phyloP scores from a whole-genome alignment of 1,140 invertebrate species.

The Laupala kohalensis region DNA sequence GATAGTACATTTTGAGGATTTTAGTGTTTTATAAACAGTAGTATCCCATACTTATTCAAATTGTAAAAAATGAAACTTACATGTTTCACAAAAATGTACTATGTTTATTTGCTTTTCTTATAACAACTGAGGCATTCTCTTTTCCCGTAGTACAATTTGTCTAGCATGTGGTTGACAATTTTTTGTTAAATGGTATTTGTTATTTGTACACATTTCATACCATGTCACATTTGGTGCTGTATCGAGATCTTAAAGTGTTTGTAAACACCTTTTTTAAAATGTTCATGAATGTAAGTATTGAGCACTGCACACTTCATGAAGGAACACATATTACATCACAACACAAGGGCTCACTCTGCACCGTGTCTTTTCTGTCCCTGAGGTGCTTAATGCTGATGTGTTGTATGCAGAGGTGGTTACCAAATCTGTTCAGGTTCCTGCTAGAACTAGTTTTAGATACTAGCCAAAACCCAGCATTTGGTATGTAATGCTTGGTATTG shows the following conservation, averaged over 20 bases:
- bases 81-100: no score
- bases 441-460: neutral
- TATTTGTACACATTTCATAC: neutral
- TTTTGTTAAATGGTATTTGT: no score
- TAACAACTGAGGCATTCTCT: no score
- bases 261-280: no score
- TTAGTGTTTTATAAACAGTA: no score
- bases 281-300: no score
- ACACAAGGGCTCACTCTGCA: neutral
- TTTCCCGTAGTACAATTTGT: no score
- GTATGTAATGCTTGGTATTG: conserved; percentile 58
- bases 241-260: neutral
- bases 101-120: no score
- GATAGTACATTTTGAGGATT: no score
- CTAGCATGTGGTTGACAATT: no score
- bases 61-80: no score
- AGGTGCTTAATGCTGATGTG: neutral
- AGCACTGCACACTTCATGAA: neutral
- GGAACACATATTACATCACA: neutral
- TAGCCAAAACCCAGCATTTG: conserved; percentile 36
- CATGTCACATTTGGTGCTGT: neutral
- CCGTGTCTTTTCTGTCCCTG: neutral
- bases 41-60: no score
- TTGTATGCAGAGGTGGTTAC: neutral
- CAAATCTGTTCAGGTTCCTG: neutral